Evolutionary conservation across 2,113 vertebrate species (phyloP).

Genomic region (Ardeotis arabs): DNA sequence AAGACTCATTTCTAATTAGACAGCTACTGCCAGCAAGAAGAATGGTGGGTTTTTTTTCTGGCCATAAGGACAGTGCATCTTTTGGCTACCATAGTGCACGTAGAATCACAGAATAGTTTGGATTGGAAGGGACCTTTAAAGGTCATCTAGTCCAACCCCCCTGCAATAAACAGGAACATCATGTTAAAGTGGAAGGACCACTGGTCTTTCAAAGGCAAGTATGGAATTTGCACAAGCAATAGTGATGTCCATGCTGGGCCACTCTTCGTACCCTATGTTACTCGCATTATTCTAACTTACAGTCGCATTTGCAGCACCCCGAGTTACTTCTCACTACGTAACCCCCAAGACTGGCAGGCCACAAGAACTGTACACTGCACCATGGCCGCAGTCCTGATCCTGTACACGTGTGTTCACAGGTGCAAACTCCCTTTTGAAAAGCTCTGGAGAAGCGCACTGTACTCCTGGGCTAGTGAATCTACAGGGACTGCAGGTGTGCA

Average conservation of each 20-base stretch:
- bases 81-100: not conserved
- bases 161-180: not conserved
- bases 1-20: not conserved
- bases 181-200: not conserved
- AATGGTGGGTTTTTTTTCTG: rapidly evolving
- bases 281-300: not conserved
- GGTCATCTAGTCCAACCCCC: too few relatives aligned
- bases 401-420: not conserved
- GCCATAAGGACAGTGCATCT: not conserved
- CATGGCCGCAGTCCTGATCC: not conserved
- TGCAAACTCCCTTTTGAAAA: not conserved
- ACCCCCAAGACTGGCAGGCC: not conserved
- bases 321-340: not conserved
- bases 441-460: not conserved
- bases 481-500: not conserved
- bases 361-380: not conserved
- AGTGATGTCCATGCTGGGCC: too few relatives aligned
- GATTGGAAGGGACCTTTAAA: too few relatives aligned
- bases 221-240: not conserved
- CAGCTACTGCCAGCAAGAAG: not conserved
- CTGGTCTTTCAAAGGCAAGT: not conserved
- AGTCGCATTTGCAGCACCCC: not conserved
- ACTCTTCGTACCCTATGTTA: not conserved
- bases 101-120: too few relatives aligned
- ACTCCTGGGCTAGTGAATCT: not conserved